Evolutionary conservation across 1,140 invertebrate genomes (phyloP), one percentile per base, ranked within the genome.

Genomic region (Tyrophagus putrescentiae): DNA sequence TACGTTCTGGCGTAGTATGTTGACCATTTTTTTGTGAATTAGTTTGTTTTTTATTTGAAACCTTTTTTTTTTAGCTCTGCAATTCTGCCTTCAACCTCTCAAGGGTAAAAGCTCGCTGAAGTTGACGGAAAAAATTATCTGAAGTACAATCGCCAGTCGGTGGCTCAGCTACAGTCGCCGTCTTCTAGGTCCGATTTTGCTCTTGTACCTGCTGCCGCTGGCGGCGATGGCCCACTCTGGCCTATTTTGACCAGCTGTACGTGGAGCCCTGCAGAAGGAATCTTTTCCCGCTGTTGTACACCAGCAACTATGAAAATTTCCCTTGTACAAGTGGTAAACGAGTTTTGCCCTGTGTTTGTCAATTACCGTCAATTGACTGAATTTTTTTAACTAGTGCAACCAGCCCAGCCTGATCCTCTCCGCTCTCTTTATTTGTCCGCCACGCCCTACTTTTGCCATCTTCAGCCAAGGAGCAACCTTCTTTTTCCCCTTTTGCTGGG

Each of bases 221-320:
- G 18, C 36, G 52, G 52, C 28, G 29, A 31, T 39, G 52, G 52
- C 29, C 52, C 52, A 6, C 21, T 54, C 36, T 54, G 52, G 52
- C 52, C 18, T 54, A 54, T 54, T 54, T 42, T 54, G 52, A 54
- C n/a, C 52, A 41, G 36, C 7, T 54, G 6, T 27, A 27, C 36
- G 52, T 54, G 6, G 23, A 41, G 28, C 52, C 52, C 18, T 54
- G 52, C 52, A 54, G 36, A 31, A 6, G 36, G 5, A 41, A 54
- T 54, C 18, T 54, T 16, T n/a, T 27, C 29, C 7, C 52, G 6
- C 18, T 54, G 7, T 27, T 54, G 5, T 54, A 7, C 6, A 32
- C 29, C 36, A 54, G 52, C 21, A 54, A 54, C 52, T 54, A 54
- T 54, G 36, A 21, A n/a, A 5, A 5, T 18, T n/a, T 16, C 5